Base-by-base conservation (phyloP, 2,888 invertebrate species). In the Myopa testacea region DNA sequence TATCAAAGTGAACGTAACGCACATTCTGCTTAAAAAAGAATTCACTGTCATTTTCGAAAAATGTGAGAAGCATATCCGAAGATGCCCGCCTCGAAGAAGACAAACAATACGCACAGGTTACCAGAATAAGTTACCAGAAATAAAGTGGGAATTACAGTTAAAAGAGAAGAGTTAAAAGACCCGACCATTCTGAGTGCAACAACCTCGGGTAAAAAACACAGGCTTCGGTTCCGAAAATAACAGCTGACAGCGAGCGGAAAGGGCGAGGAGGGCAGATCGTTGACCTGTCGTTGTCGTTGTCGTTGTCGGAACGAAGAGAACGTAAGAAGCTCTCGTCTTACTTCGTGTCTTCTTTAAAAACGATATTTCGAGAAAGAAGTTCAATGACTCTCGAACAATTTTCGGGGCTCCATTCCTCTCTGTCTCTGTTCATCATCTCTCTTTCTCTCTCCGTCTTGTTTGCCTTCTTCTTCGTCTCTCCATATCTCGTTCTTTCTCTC, bases 31-130 rank as follows among this genome's bases (percentile, higher is more conserved):
- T 38, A 58, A 71, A 37, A 58, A 69, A 69, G 26, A 69, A 40
- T 69, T 77, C 79, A 79, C 79, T 79, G 72, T 79, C 79, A 79
- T 77, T 79, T 79, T 79, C 79, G 71, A 77, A 77, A 65, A 70
- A 26, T 77, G 75, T 68, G 26, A n/a, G 34, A 40, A 14, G 37
- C 10, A 19, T 19, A 69, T 19, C n/a, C 45, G 45, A 62, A 26
- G 8, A 38, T 10, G 5, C 38, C 60, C 19, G 38, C 55, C 16
- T 14, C 52, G 67, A 16, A 37, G 14, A 19, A 72, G 10, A 26
- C 3, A 50, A 76, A 40, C 60, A 26, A 62, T 45, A 26, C n/a
- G 7, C 10, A 62, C 8, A 62, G 2, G 26, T 63, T 19, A 63
- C 58, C 69, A 69, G 19, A 37, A 40, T 8, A 34, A 19, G 45